These are phyloP conservation scores for Oxycera nigricornis DNA, from an alignment of 2,888 invertebrate species.

Conservation along the genomic window DNA sequence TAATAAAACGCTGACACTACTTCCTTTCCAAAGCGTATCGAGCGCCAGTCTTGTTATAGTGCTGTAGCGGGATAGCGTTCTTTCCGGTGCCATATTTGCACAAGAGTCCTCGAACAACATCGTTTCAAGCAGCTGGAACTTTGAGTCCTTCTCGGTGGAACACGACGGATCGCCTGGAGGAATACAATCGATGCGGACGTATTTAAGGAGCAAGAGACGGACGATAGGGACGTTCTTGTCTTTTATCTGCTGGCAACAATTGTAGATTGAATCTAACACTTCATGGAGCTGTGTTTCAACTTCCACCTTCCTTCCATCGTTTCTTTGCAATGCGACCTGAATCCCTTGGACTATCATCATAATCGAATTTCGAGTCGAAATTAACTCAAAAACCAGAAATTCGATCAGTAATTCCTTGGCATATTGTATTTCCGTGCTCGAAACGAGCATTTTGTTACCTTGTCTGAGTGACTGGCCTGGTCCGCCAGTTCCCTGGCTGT, in stretches of 20 bases:
- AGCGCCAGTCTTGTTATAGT: neutral
- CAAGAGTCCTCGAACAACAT: constrained; percentile 1
- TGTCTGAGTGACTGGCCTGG: neutral
- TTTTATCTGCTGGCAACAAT: constrained; percentile 25
- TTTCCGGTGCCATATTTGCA: constrained; percentile 5
- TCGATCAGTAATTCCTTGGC: constrained; percentile 20
- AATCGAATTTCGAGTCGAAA: constrained; percentile 22
- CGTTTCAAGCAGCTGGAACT: neutral
- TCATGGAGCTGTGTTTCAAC: constrained; percentile 3
- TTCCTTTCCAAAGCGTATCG: constrained; percentile 14
- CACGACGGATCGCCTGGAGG: neutral
- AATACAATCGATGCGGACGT: neutral
- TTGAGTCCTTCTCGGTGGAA: constrained; percentile 11
- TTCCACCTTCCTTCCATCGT: neutral
- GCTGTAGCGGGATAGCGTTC: neutral
- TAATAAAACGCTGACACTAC: constrained; percentile 28
- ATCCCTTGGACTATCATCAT: constrained; percentile 15
- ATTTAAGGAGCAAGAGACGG: neutral
- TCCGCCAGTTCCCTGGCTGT: neutral
- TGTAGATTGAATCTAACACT: constrained; percentile 11
- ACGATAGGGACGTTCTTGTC: neutral
- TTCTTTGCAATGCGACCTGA: neutral
- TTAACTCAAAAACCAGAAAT: constrained; percentile 34
- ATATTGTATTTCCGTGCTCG: constrained; percentile 26
- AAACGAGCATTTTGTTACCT: constrained; percentile 29